Base-by-base conservation (phyloP, 1,140 invertebrate species). In the Brachionus rubens region DNA sequence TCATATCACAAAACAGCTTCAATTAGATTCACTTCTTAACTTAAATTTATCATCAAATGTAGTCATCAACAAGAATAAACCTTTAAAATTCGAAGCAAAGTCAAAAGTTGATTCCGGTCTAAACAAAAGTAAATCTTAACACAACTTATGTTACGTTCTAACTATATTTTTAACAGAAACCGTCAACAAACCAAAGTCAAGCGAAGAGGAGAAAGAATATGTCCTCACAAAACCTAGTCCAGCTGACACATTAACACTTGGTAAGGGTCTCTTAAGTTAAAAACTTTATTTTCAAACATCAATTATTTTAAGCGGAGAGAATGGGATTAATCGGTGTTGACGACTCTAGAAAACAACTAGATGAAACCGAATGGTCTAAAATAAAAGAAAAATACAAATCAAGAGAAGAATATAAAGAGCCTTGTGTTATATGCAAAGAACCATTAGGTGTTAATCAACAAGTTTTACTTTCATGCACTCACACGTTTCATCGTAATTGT, bases 381-480 rank as follows among this genome's bases (percentile, higher is more conserved):
- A 80, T 81, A 1, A 84, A 85, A 77, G 72, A 72, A 41, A 81
- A 79, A 59, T 83, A 83, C 2, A 82, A 83, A 59, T 59, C 79
- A 19, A 76, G 83, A 76, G 79, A 84, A 50, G 84, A 84, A 52
- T 84, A 81, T 3, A 79, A 78, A 21, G 79, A 81, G 21, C 83
- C 83, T 1, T 85, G 84, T 80, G 83, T 83, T 43, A 85, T 85
- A 24, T 85, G 84, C 78, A 84, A 84, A 77, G 84, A 85, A 77
- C 81, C 84, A 30, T 82, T 84, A 79, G 83, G 83, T 7, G 62
- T 79, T 12, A 79, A 82, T 59, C 79, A 82, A 46, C 83, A 85
- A 79, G 83, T 83, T n/a, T 65, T 84, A 21, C 78, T 85, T 10
- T 85, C 83, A 0, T 85, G 83, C 77, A 81, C 82, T 1, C 83